Conservation (phyloP, 2,888 invertebrate genomes). For the Ditula angustiorana region DNA sequence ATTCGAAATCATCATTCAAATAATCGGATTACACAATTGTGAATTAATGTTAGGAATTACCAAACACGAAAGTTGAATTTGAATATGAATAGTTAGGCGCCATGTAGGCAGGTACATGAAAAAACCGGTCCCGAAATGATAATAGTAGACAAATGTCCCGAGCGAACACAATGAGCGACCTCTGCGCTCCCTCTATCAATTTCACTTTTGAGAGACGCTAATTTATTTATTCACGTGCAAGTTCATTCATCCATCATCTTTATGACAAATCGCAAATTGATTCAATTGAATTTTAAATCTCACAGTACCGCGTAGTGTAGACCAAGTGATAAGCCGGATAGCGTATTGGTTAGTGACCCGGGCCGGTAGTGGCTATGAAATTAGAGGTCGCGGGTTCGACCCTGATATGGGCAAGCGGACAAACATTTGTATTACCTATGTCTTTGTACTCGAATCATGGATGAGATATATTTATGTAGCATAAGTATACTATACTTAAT, state of each 20-base stretch:
- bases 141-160: slow-evolving; percentile 81
- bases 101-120: slow-evolving; percentile 82
- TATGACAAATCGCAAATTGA: slow-evolving; percentile 32
- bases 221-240: slow-evolving; percentile 73
- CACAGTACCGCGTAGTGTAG: no score
- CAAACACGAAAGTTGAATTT: slow-evolving; percentile 78
- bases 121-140: slow-evolving; percentile 80
- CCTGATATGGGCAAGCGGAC: no score
- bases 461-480: no score
- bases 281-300: not conserved
- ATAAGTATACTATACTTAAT: no score
- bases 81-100: slow-evolving; percentile 84
- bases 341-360: no score
- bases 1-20: slow-evolving; percentile 66
- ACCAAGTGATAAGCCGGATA: no score
- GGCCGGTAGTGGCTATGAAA: no score
- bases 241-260: slow-evolving; percentile 50
- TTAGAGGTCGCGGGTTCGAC: no score
- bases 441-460: no score
- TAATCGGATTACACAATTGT: slow-evolving; percentile 78
- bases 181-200: slow-evolving; percentile 65
- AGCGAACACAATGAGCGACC: slow-evolving; percentile 76
- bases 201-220: slow-evolving; percentile 78
- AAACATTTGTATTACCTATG: no score
- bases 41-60: slow-evolving; percentile 81